Percentiles rank a stretch among this genome's conserved stretches.
These are phyloP conservation scores for Tenualosa ilisha DNA, from an alignment of 2,797 vertebrate species.

Conservation along the genomic window DNA sequence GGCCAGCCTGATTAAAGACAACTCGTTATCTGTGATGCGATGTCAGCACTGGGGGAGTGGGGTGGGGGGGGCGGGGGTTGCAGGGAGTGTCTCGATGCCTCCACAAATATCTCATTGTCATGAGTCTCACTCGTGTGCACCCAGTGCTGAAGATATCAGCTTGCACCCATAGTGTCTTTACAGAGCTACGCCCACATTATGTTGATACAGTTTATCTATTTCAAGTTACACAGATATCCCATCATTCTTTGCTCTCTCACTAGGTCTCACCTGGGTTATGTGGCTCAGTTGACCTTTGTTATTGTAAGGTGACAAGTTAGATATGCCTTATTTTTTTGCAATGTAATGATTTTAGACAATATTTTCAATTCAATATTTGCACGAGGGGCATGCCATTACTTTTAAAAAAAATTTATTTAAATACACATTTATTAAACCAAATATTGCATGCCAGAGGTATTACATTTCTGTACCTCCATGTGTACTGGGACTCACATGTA, in stretches of 20 bases:
- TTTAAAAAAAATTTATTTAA: neutral
- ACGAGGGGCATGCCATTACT: neutral
- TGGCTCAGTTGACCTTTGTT: neutral
- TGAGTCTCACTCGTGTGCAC: neutral
- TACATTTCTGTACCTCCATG: conserved; percentile 22
- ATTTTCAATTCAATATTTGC: neutral
- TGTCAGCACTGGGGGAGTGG: conserved; percentile 11
- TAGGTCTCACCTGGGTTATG: neutral
- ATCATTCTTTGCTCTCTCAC: neutral
- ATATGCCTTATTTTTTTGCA: neutral
- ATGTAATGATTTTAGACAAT: neutral
- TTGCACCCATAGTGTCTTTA: neutral
- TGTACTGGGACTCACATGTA: neutral
- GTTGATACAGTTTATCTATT: neutral
- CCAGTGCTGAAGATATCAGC: neutral
- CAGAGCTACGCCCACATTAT: neutral
- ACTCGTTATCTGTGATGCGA: conserved; percentile 89
- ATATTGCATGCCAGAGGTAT: conserved; percentile 65
- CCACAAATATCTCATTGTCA: neutral
- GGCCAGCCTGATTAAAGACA: conserved; percentile 95
- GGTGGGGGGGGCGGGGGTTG: neutral
- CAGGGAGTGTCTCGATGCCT: neutral
- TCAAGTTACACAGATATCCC: neutral
- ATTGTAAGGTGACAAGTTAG: neutral
- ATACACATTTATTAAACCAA: neutral